These are phyloP conservation scores for Augiades crinisus DNA, from an alignment of 2,888 invertebrate species.

Conservation along the genomic window DNA sequence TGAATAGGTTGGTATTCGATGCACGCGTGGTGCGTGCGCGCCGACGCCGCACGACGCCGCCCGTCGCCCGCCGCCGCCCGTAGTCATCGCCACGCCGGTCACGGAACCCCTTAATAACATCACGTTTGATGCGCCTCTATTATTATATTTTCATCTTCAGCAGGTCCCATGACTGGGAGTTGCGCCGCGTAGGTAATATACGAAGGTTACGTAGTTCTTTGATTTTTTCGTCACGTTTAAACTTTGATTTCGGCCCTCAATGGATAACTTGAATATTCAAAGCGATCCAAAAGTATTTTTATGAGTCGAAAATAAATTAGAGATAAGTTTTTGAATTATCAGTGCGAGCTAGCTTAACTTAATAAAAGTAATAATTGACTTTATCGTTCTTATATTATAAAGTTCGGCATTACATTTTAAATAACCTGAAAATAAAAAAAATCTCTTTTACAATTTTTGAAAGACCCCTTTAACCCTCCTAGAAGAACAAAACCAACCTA, in stretches of 20 bases:
- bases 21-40: slow-evolving; percentile 69
- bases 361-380: too few relatives aligned
- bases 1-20: slow-evolving; percentile 65
- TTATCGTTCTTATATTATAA: too few relatives aligned
- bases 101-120: slow-evolving; percentile 78
- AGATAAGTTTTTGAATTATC: neutral
- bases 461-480: too few relatives aligned
- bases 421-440: too few relatives aligned
- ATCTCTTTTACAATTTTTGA: too few relatives aligned
- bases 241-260: slow-evolving; percentile 34
- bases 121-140: slow-evolving; percentile 81
- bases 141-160: slow-evolving; percentile 80
- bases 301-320: slow-evolving; percentile 28
- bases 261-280: slow-evolving; percentile 18
- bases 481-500: too few relatives aligned
- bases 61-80: slow-evolving; percentile 15
- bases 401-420: too few relatives aligned
- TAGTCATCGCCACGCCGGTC: slow-evolving; percentile 59
- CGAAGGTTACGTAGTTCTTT: slow-evolving; percentile 43
- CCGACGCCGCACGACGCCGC: slow-evolving; percentile 45
- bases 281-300: slow-evolving; percentile 29
- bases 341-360: too few relatives aligned
- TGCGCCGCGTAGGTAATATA: slow-evolving; percentile 51
- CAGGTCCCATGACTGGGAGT: slow-evolving; percentile 69
- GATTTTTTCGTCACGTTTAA: slow-evolving; percentile 50